Percentiles rank a stretch among this genome's conserved stretches.
Conservation (phyloP, 2,797 vertebrate species). For the Lophotriccus pileatus region DNA sequence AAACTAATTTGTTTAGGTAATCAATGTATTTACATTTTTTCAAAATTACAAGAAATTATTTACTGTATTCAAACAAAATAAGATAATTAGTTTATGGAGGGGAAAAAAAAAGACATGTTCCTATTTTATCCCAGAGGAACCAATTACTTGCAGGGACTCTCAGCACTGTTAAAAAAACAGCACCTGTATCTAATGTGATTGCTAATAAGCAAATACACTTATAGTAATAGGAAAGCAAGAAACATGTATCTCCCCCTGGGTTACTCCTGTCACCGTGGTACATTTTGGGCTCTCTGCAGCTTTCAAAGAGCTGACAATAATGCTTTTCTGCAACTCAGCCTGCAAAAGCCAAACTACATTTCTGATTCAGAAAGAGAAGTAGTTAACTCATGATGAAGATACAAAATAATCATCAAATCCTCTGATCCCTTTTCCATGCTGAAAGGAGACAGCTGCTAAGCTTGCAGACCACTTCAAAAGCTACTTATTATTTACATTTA, state of each 20-base stretch:
- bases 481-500: conserved; percentile 13
- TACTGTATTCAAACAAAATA: background rate
- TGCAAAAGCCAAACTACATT: background rate
- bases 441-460: conserved; percentile 4
- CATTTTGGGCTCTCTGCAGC: background rate
- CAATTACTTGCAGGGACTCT: conserved; percentile 42
- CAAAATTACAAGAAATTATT: background rate
- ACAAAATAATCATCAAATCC: background rate
- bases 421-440: background rate
- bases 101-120: background rate
- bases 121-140: conserved; percentile 36
- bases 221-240: background rate
- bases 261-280: background rate
- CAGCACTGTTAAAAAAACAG: background rate
- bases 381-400: background rate
- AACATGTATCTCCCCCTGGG: background rate
- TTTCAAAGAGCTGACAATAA: background rate
- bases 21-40: background rate
- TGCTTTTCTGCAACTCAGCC: background rate
- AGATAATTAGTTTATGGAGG: background rate
- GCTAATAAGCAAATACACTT: background rate
- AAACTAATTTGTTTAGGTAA: background rate
- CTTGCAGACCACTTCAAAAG: background rate
- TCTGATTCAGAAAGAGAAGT: background rate
- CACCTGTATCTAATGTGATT: background rate